phyloP scores from a whole-genome alignment of 2,888 invertebrate genomes.

The Merodon equestris region DNA sequence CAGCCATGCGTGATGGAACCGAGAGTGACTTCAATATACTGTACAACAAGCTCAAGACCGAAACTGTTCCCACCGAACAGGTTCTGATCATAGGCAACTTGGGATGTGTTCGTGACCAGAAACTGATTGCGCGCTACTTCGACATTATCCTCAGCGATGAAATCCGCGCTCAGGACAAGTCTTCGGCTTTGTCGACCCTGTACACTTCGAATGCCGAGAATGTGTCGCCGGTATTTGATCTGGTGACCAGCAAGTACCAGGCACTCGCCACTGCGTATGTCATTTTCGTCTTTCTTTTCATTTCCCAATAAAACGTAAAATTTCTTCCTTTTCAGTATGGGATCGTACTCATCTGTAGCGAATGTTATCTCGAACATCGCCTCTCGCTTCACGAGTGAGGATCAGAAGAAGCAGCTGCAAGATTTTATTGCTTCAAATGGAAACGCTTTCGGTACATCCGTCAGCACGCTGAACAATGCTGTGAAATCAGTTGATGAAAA shows the following conservation, averaged over 20 bases:
- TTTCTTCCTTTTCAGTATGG: slow-evolving; percentile 71
- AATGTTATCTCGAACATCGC: slow-evolving; percentile 75
- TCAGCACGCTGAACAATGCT: slow-evolving; percentile 72
- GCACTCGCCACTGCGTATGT: slow-evolving; percentile 74
- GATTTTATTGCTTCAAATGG: slow-evolving; percentile 72
- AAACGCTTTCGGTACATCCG: slow-evolving; percentile 73
- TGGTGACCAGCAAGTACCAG: slow-evolving; percentile 75
- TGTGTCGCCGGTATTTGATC: slow-evolving; percentile 80
- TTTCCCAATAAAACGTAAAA: neutral
- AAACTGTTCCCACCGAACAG: slow-evolving; percentile 85
- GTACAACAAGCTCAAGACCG: slow-evolving; percentile 71
- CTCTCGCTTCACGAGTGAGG: slow-evolving; percentile 74
- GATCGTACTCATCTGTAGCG: slow-evolving; percentile 74
- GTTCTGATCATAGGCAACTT: slow-evolving; percentile 83
- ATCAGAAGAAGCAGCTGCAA: slow-evolving; percentile 71
- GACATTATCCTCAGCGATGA: slow-evolving; percentile 79
- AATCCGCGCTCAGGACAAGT: slow-evolving; percentile 76
- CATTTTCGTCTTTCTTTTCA: neutral
- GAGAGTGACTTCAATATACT: slow-evolving; percentile 39
- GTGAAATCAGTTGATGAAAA: slow-evolving; percentile 74
- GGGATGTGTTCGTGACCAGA: slow-evolving; percentile 83
- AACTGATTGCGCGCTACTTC: slow-evolving; percentile 80
- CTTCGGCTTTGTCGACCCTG: slow-evolving; percentile 78
- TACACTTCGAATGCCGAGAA: slow-evolving; percentile 81
- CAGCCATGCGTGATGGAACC: slow-evolving; percentile 55